Evolutionary conservation across 1,140 invertebrate genomes (phyloP).

Genomic region (Drosophila tsacasi): DNA sequence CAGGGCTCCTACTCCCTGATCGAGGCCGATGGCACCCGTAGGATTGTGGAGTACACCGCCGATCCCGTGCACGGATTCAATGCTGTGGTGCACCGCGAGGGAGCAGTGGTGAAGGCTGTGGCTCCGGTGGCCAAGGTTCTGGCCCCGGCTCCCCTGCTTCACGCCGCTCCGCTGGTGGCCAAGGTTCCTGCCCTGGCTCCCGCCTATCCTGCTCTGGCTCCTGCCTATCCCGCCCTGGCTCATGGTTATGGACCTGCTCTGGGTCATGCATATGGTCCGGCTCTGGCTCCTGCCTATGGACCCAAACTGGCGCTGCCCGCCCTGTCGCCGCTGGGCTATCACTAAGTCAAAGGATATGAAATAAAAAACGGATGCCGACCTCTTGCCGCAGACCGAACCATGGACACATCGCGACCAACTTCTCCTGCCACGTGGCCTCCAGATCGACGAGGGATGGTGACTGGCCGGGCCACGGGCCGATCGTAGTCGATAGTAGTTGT

Average conservation of each 20-base stretch:
- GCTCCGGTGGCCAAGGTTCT: slow-evolving; percentile 80
- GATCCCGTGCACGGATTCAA: slow-evolving; percentile 87
- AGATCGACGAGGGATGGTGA: not conserved
- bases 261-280: slow-evolving; percentile 28
- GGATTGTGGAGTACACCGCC: slow-evolving; percentile 87
- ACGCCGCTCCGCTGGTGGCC: slow-evolving; percentile 66
- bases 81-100: slow-evolving; percentile 85
- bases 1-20: slow-evolving; percentile 87
- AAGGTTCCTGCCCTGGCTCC: slow-evolving; percentile 49
- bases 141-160: slow-evolving; percentile 74
- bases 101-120: slow-evolving; percentile 84
- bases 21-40: slow-evolving; percentile 87
- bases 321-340: slow-evolving; percentile 59
- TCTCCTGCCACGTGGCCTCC: slow-evolving; percentile 50
- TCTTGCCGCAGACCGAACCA: slow-evolving; percentile 52
- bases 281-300: slow-evolving; percentile 36
- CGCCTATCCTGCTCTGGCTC: slow-evolving; percentile 30
- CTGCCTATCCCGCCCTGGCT: slow-evolving; percentile 29
- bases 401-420: slow-evolving; percentile 65
- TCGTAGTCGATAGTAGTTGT: slow-evolving; percentile 71
- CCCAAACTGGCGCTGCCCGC: slow-evolving; percentile 48
- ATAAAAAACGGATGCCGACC: slow-evolving; percentile 27
- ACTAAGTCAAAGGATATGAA: slow-evolving; percentile 61
- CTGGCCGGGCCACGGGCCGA: slow-evolving; percentile 25
- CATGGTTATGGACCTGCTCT: slow-evolving; percentile 32